Percentiles rank a stretch among this genome's conserved stretches.
Evolutionary conservation across 1,140 invertebrate species (phyloP).

Genomic region (Drosophila elegans): DNA sequence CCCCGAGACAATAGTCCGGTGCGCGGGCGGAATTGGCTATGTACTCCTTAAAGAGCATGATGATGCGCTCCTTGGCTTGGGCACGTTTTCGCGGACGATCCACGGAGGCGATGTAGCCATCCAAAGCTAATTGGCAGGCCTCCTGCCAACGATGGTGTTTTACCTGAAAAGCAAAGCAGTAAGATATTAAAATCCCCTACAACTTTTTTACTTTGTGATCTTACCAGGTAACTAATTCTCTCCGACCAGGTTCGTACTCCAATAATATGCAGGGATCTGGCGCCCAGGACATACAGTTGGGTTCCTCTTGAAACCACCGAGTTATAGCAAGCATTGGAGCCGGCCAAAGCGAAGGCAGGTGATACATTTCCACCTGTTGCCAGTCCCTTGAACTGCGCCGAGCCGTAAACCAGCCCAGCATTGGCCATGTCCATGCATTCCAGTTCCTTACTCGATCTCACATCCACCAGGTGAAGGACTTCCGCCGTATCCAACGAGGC

Average conservation of each 20-base stretch:
- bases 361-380: slow-evolving; percentile 89
- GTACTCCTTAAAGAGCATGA: slow-evolving; percentile 80
- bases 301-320: slow-evolving; percentile 93
- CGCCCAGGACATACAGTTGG: slow-evolving; percentile 94
- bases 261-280: slow-evolving; percentile 91
- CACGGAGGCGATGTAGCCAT: slow-evolving; percentile 73
- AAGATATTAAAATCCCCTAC: accelerated
- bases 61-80: slow-evolving; percentile 81
- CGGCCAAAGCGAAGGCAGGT: slow-evolving; percentile 86
- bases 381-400: slow-evolving; percentile 96
- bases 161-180: slow-evolving; percentile 60
- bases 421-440: slow-evolving; percentile 93
- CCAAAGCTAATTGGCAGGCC: slow-evolving; percentile 86
- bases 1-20: slow-evolving; percentile 78
- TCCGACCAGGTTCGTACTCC: slow-evolving; percentile 94
- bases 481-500: slow-evolving; percentile 94
- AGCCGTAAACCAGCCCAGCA: slow-evolving; percentile 95
- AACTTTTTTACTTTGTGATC: background rate
- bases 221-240: slow-evolving; percentile 88
- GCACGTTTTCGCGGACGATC: slow-evolving; percentile 72
- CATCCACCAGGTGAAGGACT: slow-evolving; percentile 94
- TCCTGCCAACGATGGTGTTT: slow-evolving; percentile 88
- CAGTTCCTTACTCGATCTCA: slow-evolving; percentile 93
- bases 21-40: slow-evolving; percentile 70
- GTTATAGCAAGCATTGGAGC: slow-evolving; percentile 95